Percentiles rank a stretch among this genome's conserved stretches.
Evolutionary conservation across 2,113 vertebrate genomes (phyloP).

Genomic region (Menidia beryllina): DNA sequence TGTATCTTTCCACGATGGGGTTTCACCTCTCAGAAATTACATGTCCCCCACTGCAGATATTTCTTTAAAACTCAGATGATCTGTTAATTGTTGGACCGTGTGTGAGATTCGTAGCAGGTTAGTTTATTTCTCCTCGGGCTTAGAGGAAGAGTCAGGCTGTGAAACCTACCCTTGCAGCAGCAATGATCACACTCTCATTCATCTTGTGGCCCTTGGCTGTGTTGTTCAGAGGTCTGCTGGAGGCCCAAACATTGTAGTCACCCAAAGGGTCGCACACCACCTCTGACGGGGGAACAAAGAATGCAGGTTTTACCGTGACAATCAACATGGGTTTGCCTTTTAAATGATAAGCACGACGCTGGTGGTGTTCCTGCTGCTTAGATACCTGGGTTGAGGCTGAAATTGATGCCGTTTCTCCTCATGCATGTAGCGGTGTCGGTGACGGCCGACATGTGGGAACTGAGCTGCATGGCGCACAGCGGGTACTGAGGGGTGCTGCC

Average conservation of each 20-base stretch:
- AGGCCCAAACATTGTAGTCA: conserved; percentile 90
- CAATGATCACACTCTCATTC: conserved; percentile 84
- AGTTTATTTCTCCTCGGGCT: background rate
- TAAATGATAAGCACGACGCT: background rate
- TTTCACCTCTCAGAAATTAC: too few relatives aligned
- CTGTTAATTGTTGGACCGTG: background rate
- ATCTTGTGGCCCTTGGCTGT: conserved; percentile 80
- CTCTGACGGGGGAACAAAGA: conserved; percentile 76
- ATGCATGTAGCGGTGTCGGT: conserved; percentile 92
- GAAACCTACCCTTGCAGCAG: conserved; percentile 86
- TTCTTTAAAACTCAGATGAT: background rate
- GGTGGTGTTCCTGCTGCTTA: background rate
- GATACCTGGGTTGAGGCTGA: conserved; percentile 91
- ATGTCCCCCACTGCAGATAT: background rate
- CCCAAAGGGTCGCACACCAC: conserved; percentile 89
- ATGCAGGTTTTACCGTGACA: background rate
- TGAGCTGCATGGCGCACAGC: conserved; percentile 95
- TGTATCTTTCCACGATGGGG: too few relatives aligned
- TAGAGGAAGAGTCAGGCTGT: background rate
- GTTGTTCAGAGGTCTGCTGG: conserved; percentile 85
- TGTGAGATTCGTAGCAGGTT: background rate
- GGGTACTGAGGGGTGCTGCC: conserved; percentile 84
- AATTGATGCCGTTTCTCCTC: conserved; percentile 87
- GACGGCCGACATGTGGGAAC: conserved; percentile 92
- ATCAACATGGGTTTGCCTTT: too few relatives aligned